Percentiles rank a stretch among this genome's conserved stretches.
These are phyloP conservation scores for Aphidius ervi DNA, from an alignment of 1,140 invertebrate genomes.

Conservation along the genomic window DNA sequence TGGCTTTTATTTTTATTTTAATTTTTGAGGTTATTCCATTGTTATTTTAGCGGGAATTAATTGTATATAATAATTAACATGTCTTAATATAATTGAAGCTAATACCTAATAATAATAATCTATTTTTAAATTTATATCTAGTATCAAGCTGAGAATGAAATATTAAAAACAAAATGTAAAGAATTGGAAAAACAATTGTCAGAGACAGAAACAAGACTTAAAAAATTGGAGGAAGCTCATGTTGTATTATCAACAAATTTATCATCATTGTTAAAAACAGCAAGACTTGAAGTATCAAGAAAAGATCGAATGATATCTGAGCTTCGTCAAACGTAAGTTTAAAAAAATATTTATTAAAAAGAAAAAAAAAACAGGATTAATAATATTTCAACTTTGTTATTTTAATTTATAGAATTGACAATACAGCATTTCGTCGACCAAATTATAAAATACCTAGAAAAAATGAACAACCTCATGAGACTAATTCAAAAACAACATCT, in stretches of 20 bases:
- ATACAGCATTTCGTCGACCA: constrained; percentile 33
- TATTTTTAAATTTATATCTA: constrained; percentile 13
- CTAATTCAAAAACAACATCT: no score
- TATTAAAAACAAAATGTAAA: constrained; percentile 22
- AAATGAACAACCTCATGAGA: background rate
- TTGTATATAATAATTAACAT: background rate
- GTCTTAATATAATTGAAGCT: constrained; percentile 24
- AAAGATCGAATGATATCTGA: constrained; percentile 49
- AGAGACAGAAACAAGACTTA: constrained; percentile 24
- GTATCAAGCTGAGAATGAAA: constrained; percentile 1
- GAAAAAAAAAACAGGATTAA: background rate
- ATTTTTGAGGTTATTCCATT: constrained; percentile 1
- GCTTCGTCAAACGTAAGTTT: constrained; percentile 41
- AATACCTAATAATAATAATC: background rate
- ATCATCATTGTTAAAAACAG: constrained; percentile 51
- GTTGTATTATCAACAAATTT: constrained; percentile 41
- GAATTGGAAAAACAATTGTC: constrained; percentile 28
- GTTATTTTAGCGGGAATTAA: constrained; percentile 4
- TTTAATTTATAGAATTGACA: constrained; percentile 36
- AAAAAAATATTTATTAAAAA: background rate
- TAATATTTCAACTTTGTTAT: background rate
- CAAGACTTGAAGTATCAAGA: constrained; percentile 48
- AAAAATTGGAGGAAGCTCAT: constrained; percentile 31
- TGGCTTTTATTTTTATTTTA: background rate
- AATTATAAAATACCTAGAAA: constrained; percentile 13